phyloP scores from a whole-genome alignment of 2,888 invertebrate genomes.

The Pachycephus smyrnensis region DNA sequence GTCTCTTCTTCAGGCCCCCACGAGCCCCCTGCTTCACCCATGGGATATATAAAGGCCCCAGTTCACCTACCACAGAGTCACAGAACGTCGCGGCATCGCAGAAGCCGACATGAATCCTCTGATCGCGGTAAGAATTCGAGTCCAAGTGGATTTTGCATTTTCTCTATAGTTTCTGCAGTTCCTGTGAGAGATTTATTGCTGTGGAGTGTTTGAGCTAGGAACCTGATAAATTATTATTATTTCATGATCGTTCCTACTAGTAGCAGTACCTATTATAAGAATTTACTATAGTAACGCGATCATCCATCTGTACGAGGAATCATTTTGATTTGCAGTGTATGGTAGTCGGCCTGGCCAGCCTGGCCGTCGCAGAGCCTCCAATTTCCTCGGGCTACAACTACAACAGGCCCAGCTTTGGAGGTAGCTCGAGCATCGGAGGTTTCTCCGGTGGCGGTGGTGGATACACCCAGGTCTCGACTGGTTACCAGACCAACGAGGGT shows the following conservation, averaged over 20 bases:
- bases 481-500: conserved; percentile 85
- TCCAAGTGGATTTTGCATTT: too few relatives aligned
- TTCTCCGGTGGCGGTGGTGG: conserved; percentile 66
- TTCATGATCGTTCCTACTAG: too few relatives aligned
- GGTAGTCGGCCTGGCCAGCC: conserved; percentile 83
- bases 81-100: conserved; percentile 66
- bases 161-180: too few relatives aligned
- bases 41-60: conserved; percentile 64
- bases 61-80: conserved; percentile 63
- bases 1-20: conserved; percentile 59
- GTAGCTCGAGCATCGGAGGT: conserved; percentile 51
- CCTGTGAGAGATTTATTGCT: too few relatives aligned
- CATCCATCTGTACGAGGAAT: too few relatives aligned
- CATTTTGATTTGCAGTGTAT: conserved; percentile 76
- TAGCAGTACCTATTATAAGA: too few relatives aligned
- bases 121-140: conserved; percentile 61
- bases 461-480: conserved; percentile 81
- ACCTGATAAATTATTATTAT: too few relatives aligned
- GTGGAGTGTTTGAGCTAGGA: too few relatives aligned
- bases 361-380: conserved; percentile 80
- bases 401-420: conserved; percentile 74
- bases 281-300: too few relatives aligned
- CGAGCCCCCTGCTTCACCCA: conserved; percentile 49
- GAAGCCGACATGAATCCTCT: conserved; percentile 66
- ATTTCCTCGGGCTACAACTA: conserved; percentile 64